These are phyloP conservation scores for Pharmacophagus antenor DNA, from an alignment of 2,888 invertebrate species.

Conservation along the genomic window DNA sequence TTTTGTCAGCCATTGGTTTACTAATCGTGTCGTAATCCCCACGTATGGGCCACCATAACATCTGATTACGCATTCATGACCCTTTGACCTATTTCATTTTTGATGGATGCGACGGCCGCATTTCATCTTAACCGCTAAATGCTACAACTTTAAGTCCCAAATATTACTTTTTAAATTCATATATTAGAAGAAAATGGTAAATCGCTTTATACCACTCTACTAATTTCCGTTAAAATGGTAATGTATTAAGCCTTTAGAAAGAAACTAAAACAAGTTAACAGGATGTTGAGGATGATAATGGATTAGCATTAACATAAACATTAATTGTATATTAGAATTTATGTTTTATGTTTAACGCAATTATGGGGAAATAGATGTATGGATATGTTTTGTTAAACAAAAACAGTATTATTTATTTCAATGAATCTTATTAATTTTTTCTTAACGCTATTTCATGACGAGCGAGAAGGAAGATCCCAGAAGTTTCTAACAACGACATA, in stretches of 20 bases:
- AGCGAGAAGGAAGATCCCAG: neutral
- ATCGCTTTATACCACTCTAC: too few relatives aligned
- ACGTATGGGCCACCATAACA: neutral
- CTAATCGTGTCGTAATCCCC: neutral
- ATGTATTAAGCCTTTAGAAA: neutral
- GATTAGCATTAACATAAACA: neutral
- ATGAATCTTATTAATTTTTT: too few relatives aligned
- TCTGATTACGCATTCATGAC: constrained; percentile 6
- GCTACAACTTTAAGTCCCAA: neutral
- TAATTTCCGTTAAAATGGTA: neutral
- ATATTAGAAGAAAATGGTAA: neutral
- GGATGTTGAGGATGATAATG: too few relatives aligned
- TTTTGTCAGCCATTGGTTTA: neutral
- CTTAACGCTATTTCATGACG: neutral
- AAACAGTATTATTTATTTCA: too few relatives aligned
- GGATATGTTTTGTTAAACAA: too few relatives aligned
- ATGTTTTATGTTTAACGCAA: too few relatives aligned
- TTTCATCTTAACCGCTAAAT: neutral
- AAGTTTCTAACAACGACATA: neutral
- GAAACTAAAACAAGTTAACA: neutral
- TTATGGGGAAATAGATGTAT: too few relatives aligned
- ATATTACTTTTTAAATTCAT: neutral
- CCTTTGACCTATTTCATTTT: neutral
- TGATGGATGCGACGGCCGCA: neutral
- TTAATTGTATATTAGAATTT: too few relatives aligned